Conservation (phyloP, 2,797 vertebrate species). For the Peromyscus eremicus region DNA sequence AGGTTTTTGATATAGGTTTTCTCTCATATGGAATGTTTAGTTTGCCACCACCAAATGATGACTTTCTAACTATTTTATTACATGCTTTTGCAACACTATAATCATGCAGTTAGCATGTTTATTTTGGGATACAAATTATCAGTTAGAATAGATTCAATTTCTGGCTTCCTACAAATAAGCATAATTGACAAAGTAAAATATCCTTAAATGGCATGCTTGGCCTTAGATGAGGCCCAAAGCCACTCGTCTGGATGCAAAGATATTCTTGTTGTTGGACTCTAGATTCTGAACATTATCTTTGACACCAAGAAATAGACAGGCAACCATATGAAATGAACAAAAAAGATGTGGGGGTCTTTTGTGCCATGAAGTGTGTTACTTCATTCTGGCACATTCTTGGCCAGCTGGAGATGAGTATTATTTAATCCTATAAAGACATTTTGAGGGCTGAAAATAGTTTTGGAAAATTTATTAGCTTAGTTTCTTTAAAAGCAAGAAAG, state of each 20-base stretch:
- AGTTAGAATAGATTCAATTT: constrained; percentile 44
- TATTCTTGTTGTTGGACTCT: neutral
- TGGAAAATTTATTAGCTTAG: constrained; percentile 41
- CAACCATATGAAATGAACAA: constrained; percentile 4
- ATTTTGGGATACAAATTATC: neutral
- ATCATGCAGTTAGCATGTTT: neutral
- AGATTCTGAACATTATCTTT: neutral
- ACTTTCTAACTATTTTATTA: neutral
- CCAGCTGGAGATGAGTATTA: neutral
- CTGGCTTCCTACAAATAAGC: constrained; percentile 4
- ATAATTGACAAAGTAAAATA: constrained; percentile 30
- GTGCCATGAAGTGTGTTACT: constrained; percentile 61
- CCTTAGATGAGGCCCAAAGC: neutral
- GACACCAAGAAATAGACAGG: constrained; percentile 23
- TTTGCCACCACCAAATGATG: neutral
- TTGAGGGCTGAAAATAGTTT: constrained; percentile 1
- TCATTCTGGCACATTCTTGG: neutral
- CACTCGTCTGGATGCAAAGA: constrained; percentile 7
- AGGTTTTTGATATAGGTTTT: constrained; percentile 58
- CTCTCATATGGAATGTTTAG: constrained; percentile 34
- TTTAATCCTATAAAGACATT: neutral
- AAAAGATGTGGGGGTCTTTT: constrained; percentile 40
- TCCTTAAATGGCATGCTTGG: neutral
- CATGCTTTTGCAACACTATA: neutral
- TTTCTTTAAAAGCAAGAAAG: constrained; percentile 12